Base-by-base conservation (phyloP, 2,888 invertebrate genomes). In the Acleris laterana region DNA sequence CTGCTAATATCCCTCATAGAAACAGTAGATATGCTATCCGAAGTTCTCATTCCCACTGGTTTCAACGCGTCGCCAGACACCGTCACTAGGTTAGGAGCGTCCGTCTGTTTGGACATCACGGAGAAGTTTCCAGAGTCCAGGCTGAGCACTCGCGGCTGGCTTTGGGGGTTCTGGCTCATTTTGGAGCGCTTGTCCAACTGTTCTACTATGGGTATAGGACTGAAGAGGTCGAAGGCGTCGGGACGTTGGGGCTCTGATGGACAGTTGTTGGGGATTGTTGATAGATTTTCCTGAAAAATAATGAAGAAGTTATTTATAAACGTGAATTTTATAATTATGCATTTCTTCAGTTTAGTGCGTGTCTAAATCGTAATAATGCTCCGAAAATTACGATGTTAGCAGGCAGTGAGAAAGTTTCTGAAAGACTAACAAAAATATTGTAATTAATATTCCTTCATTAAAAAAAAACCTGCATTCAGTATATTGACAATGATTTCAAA, bases 1-100 rank as follows among this genome's bases (percentile, higher is more conserved):
- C 93, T 94, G 75, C 95, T 95, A 52, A 95, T 93, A 83, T 95
- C 95, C 72, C 93, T 93, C 82, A 94, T 93, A 17, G 94, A 93
- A 19, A 93, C 93, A 38, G 93, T 90, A 1, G 93, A 90, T 72
- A 93, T 89, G 42, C 86, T 92, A 57, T 93, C 92, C 0, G 89
- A 87, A 0, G 88, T 87, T 65, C 91, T 88, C 0, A 84, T 80
- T 0, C 83, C 83, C 0, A 89, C 84, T 0, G 91, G 90, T 59
- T 83, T 89, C 68, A 90, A 65, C 0, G 84, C 88, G 64, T 90
- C 89, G 1, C 90, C 88, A 0, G 90, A 89, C 60, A 88, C 71
- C 0, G 88, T 88, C 77, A 90, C 67, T 48, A 90, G 44, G 48
- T 87, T 80, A 65, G 83, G 80, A 59, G 79, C 84, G 3, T 87